Base-by-base conservation (phyloP, 2,888 invertebrate genomes). In the Sphaerophoria rueppellii region DNA sequence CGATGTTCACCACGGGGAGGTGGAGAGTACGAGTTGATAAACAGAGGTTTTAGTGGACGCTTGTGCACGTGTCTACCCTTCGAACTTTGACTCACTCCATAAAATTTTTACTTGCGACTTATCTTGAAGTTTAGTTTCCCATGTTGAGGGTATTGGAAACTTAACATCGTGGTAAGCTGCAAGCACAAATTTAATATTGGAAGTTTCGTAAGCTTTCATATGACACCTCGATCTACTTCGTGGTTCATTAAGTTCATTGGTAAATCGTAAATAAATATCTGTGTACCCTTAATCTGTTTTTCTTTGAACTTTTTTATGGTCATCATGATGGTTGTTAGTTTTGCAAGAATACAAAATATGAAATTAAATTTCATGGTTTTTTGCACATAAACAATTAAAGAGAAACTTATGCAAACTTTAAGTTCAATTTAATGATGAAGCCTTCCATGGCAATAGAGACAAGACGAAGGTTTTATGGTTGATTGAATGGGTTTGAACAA, bases 401-500 rank as follows among this genome's bases (percentile, higher is more conserved):
- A 50, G 65, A 65, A 65, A 65, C 65, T 65, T 75, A 58, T 63
- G 65, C 37, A 50, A 67, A 58, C 67, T 43, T 12, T 57, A 46
- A 34, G 37, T 46, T 24, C 2, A 72, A 11, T 60, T 48, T 24
- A 52, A 72, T 37, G 11, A n/a, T 52, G 12, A n/a, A 4, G 48
- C 12, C 9, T 43, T 7, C 40, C 9, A 7, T 40, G 9, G 9
- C 4, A 7, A 43, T 16, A 32, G 12, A 0, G 24, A 24, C 24
- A 24, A 24, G 24, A 24, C 24, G 24, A 24, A 24, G 24, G 24
- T 24, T 16, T 52, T 32, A 37, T 60, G 50, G 40, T 72, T 54
- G 37, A 60, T 60, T 71, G 37, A 71, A 35, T 48, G 74, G 12
- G 24, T 24, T 24, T 24, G 24, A 24, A 24, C 24, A 24, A 2